Evolutionary conservation across 2,113 vertebrate genomes (phyloP).

Genomic region (Lucifuga dentata): DNA sequence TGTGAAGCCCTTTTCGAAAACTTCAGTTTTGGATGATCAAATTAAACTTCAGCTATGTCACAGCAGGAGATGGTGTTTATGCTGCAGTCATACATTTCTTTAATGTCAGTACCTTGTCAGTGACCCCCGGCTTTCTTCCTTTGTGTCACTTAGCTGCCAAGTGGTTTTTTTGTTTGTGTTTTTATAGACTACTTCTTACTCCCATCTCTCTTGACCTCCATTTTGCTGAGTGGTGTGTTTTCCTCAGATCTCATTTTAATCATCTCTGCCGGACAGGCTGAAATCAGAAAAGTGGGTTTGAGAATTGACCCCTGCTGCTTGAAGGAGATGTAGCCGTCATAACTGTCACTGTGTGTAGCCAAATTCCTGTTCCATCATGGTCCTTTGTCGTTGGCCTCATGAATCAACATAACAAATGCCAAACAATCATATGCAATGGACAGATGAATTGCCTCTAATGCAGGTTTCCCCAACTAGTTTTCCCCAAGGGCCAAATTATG

Average conservation of each 20-base stretch:
- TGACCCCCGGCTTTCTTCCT: conserved; percentile 39
- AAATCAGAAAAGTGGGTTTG: conserved; percentile 43
- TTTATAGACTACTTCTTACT: conserved; percentile 15
- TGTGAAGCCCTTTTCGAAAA: conserved; percentile 15
- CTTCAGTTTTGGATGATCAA: conserved; percentile 35
- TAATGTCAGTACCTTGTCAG: conserved; percentile 40
- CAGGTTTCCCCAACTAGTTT: too few relatives aligned
- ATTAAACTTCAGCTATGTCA: conserved; percentile 34
- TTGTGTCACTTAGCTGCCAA: conserved; percentile 32
- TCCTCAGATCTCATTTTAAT: conserved; percentile 58
- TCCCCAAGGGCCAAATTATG: too few relatives aligned
- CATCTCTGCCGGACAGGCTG: conserved; percentile 34
- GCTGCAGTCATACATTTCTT: conserved; percentile 31
- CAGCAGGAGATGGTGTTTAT: conserved; percentile 50
- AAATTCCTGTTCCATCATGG: not conserved
- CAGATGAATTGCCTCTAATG: too few relatives aligned
- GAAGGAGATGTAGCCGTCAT: conserved; percentile 18
- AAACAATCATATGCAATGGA: too few relatives aligned
- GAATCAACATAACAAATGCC: too few relatives aligned
- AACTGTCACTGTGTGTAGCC: conserved; percentile 35
- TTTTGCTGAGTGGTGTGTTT: conserved; percentile 21
- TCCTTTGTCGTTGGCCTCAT: not conserved
- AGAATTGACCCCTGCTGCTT: conserved; percentile 48
- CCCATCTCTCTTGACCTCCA: conserved; percentile 57
- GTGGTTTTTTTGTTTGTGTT: conserved; percentile 26